Evolutionary conservation across 1,140 invertebrate species (phyloP).

Genomic region (Zaprionus ghesquierei): DNA sequence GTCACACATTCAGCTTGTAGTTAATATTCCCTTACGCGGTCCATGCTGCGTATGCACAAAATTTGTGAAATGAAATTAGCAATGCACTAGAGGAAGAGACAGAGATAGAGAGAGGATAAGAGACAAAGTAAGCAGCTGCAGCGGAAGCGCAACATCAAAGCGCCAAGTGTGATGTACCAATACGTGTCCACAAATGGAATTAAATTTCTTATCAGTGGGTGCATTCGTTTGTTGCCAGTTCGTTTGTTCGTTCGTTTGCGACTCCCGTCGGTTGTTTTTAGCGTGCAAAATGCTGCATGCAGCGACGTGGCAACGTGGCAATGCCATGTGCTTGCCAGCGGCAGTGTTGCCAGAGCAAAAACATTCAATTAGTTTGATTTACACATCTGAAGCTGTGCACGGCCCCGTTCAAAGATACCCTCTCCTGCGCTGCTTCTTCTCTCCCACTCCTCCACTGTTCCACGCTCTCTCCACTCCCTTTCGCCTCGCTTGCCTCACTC

Average conservation of each 20-base stretch:
- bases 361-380: conserved; percentile 80
- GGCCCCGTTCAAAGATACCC: conserved; percentile 6
- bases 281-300: conserved; percentile 19
- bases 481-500: background rate
- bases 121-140: conserved; percentile 3
- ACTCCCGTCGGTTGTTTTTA: conserved; percentile 15
- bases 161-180: conserved; percentile 19
- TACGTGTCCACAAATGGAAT: conserved; percentile 40
- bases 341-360: conserved; percentile 66
- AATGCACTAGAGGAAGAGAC: conserved; percentile 18
- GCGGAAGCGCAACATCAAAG: conserved; percentile 25
- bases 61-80: conserved; percentile 47
- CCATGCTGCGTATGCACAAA: conserved; percentile 38
- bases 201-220: conserved; percentile 66
- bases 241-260: background rate
- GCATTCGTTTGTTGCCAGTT: conserved; percentile 9
- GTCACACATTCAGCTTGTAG: background rate
- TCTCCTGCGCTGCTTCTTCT: background rate
- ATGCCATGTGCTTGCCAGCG: conserved; percentile 55
- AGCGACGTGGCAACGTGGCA: conserved; percentile 39
- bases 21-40: background rate
- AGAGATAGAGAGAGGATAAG: background rate
- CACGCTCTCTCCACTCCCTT: background rate
- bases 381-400: conserved; percentile 47
- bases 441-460: background rate